These are phyloP conservation scores for Spongilla lacustris DNA, from an alignment of 37 sponge, comb jelly and placozoan species.

Conservation along the genomic window DNA sequence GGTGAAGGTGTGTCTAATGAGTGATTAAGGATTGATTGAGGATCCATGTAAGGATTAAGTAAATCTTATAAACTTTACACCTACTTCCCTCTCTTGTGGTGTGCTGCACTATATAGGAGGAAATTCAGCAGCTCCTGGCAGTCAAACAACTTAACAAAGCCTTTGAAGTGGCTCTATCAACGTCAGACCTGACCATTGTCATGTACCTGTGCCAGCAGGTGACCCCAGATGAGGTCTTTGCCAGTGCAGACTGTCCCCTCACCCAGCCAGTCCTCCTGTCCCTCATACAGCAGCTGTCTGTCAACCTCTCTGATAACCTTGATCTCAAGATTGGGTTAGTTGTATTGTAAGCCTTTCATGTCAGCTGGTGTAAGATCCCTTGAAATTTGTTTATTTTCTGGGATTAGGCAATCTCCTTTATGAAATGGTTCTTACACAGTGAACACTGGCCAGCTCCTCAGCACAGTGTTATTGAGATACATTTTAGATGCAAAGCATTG, in stretches of 20 bases:
- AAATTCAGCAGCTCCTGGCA: constrained; percentile 26
- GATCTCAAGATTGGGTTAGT: constrained; percentile 86
- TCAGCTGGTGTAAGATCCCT: no score
- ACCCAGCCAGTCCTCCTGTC: constrained; percentile 89
- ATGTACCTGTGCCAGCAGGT: constrained; percentile 73
- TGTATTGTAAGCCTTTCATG: not conserved
- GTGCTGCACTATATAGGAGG: constrained; percentile 20
- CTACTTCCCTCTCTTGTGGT: no score
- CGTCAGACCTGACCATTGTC: constrained; percentile 68
- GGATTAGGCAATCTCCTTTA: no score
- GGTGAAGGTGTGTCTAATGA: no score
- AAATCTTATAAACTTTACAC: no score
- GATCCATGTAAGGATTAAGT: no score
- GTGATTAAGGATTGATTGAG: no score
- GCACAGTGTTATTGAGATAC: no score
- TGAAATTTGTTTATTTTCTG: no score
- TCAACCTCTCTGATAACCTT: constrained; percentile 63
- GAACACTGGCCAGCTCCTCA: no score
- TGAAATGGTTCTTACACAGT: no score
- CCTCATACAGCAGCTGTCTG: constrained; percentile 88
- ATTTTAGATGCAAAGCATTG: no score
- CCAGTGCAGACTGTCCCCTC: constrained; percentile 52
- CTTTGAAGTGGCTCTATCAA: constrained; percentile 74
- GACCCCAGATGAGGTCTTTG: constrained; percentile 81
- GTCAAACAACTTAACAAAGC: constrained; percentile 50